A percentile compares a stretch with the other conserved stretches of the same genome.
phyloP scores from a whole-genome alignment of 35 echinoderm and acorn worm species.

The Apostichopus parvimensis region DNA sequence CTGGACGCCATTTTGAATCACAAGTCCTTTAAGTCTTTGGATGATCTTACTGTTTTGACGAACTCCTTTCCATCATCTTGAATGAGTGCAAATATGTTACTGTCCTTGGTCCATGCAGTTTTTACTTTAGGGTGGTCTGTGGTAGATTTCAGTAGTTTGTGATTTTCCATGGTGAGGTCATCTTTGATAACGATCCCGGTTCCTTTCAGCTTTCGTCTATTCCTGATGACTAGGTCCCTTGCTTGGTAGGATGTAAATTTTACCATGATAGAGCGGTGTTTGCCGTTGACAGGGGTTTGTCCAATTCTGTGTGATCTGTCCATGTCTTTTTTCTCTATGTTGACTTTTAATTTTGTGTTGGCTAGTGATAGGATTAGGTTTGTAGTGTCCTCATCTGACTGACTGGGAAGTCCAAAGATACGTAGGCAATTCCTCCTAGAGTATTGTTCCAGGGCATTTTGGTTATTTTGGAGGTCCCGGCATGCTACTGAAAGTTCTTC shows the following conservation, averaged over 20 bases:
- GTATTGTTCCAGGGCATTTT: too few relatives aligned
- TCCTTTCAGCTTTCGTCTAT: not conserved
- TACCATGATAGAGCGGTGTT: not conserved
- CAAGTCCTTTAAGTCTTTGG: too few relatives aligned
- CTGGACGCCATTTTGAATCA: too few relatives aligned
- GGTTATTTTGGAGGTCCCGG: too few relatives aligned
- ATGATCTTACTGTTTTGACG: too few relatives aligned
- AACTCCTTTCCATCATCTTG: too few relatives aligned
- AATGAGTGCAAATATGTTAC: not conserved
- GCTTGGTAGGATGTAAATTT: conserved; percentile 2
- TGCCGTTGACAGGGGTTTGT: not conserved
- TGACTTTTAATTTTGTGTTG: not conserved
- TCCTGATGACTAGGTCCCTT: not conserved
- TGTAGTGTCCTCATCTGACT: not conserved
- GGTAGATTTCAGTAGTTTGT: not conserved
- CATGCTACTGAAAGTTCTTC: too few relatives aligned
- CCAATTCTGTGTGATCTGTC: not conserved
- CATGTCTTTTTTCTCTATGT: not conserved
- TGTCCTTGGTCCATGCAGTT: not conserved
- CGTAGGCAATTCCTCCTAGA: too few relatives aligned
- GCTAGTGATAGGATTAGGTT: not conserved
- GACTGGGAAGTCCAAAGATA: not conserved
- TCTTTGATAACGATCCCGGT: not conserved
- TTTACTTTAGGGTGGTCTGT: not conserved
- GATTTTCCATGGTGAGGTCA: conserved; percentile 16